phyloP scores from a whole-genome alignment of 2,888 invertebrate species.

The Fragum fragum region DNA sequence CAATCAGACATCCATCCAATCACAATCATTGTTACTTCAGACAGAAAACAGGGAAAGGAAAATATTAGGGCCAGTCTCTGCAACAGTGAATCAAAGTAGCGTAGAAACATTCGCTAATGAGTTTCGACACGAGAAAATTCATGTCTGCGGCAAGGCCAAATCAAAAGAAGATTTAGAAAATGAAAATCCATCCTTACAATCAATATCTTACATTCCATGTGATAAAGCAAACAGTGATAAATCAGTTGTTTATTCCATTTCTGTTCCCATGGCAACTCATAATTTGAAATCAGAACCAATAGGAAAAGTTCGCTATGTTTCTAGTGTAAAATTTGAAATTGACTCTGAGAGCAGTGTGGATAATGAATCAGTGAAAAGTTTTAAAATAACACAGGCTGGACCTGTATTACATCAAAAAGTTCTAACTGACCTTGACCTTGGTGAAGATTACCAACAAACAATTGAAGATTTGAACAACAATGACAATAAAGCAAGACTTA shows the following conservation, averaged over 20 bases:
- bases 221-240: constrained; percentile 36
- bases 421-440: constrained; percentile 42
- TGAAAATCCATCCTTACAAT: constrained; percentile 43
- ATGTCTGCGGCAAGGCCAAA: constrained; percentile 12
- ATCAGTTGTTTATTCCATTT: constrained; percentile 54
- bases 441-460: background rate
- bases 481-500: background rate
- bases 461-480: background rate
- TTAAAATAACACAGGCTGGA: constrained; percentile 38
- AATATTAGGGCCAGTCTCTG: background rate
- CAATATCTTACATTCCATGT: constrained; percentile 42
- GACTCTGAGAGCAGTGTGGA: constrained; percentile 23
- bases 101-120: background rate
- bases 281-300: background rate
- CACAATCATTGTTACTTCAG: constrained; percentile 26
- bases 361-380: constrained; percentile 21
- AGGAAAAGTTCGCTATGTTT: constrained; percentile 11
- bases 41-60: constrained; percentile 27
- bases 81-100: constrained; percentile 16
- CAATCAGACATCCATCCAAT: background rate
- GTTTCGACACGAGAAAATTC: background rate
- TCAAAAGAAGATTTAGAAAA: constrained; percentile 26
- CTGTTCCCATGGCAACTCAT: constrained; percentile 30
- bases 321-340: constrained; percentile 20
- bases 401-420: constrained; percentile 32